A percentile compares a stretch with the other conserved stretches of the same genome.
These are phyloP conservation scores for Lasioglossum morio DNA, from an alignment of 2,888 invertebrate species.

Conservation along the genomic window DNA sequence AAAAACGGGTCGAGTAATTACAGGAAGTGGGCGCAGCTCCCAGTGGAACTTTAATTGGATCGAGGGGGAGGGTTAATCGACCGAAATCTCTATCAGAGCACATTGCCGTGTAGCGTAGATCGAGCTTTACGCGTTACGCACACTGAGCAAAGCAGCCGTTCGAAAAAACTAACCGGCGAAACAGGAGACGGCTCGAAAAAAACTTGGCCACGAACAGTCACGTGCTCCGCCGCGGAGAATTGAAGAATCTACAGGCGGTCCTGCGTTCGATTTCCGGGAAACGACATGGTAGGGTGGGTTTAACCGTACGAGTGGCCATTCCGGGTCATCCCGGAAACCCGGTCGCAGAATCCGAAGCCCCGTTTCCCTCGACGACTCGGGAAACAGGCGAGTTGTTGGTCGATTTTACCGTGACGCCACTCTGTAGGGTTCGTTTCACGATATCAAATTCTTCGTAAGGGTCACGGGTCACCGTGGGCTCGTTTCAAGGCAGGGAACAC, in stretches of 20 bases:
- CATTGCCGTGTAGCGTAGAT: no score
- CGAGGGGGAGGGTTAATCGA: background rate
- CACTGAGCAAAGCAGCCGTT: background rate
- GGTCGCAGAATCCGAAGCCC: background rate
- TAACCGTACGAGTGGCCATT: background rate
- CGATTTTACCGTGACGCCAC: background rate
- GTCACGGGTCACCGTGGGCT: background rate
- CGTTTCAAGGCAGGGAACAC: background rate
- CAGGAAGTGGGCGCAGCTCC: background rate
- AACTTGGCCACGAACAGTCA: background rate
- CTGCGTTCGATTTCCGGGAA: background rate
- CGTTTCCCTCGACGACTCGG: background rate
- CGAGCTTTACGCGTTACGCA: background rate
- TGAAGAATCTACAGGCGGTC: slow-evolving; percentile 16
- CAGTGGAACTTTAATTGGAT: background rate
- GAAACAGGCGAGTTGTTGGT: background rate
- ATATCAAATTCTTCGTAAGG: background rate
- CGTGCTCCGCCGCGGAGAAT: background rate
- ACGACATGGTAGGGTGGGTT: background rate
- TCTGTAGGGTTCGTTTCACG: background rate
- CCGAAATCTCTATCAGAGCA: background rate
- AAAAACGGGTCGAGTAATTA: background rate
- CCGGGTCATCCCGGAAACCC: slow-evolving; percentile 1
- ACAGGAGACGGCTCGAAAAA: background rate
- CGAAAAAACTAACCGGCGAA: background rate